phyloP scores from a whole-genome alignment of 2,888 invertebrate species.

The Sarcophaga subvicina region DNA sequence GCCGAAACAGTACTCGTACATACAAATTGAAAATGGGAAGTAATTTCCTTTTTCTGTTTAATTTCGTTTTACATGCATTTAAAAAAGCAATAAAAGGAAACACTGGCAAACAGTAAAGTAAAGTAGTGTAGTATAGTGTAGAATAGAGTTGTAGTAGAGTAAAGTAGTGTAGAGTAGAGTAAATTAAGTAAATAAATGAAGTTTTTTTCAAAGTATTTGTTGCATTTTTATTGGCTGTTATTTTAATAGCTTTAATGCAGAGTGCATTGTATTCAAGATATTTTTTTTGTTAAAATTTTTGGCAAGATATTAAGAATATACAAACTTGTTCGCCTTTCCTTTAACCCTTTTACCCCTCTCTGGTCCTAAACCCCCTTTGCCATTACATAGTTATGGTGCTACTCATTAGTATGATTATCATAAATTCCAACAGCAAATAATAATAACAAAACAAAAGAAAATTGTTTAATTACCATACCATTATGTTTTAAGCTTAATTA shows the following conservation, averaged over 20 bases:
- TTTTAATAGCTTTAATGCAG: slow-evolving; percentile 36
- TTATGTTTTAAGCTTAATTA: slow-evolving; percentile 57
- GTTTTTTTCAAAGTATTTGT: slow-evolving; percentile 40
- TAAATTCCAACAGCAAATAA: slow-evolving; percentile 38
- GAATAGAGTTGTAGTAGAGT: too few species aligned
- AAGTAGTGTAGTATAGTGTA: background rate
- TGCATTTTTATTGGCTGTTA: slow-evolving; percentile 53
- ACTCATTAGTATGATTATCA: slow-evolving; percentile 45
- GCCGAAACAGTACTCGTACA: slow-evolving; percentile 45
- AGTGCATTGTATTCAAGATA: slow-evolving; percentile 1
- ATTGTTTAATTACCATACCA: slow-evolving; percentile 42
- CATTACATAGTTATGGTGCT: background rate
- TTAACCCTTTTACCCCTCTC: background rate
- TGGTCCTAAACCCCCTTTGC: too few species aligned
- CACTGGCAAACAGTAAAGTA: background rate
- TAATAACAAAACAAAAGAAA: slow-evolving; percentile 13
- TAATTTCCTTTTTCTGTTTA: background rate
- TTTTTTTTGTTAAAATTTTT: background rate
- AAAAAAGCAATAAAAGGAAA: background rate
- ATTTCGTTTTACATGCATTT: background rate
- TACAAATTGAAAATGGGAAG: background rate
- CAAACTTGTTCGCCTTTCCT: background rate
- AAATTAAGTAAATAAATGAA: slow-evolving; percentile 29
- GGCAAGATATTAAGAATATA: slow-evolving; percentile 29
- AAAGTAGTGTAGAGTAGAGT: background rate